Evolutionary conservation across 2,797 vertebrate genomes (phyloP), one percentile per base, ranked within the genome.

Genomic region (Arrhamphus sclerolepis): DNA sequence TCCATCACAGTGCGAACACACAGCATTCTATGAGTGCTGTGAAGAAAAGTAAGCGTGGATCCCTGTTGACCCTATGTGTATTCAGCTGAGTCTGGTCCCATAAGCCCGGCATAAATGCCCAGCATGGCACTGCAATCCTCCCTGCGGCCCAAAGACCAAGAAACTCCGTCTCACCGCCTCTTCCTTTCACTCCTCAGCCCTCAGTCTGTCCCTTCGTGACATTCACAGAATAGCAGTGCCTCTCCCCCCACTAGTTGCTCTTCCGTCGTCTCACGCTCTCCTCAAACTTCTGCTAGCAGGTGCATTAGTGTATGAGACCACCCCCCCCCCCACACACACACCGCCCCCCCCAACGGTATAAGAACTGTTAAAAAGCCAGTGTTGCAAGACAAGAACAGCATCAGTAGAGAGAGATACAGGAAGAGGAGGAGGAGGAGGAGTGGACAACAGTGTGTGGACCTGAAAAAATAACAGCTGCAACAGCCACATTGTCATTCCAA

Each of bases 381-480:
- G 52, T 67, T 47, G 61, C n/a, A 67, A 21, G 53, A 69, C 74
- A 67, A 59, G 63, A 68, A n/a, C 49, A 75, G 78, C 51, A 77
- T 74, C 67, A 63, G 62, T 19, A 59, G 44, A 68, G 61, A 82
- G 66, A 63, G 64, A 62, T 75, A 73, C 56, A 72, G 62, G 58
- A 75, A 61, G 56, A 66, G 66, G 61, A 68, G 59, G 47, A 69
- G 56, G 60, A 79, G 69, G 70, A 75, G 67, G 72, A 75, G 71
- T 69, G 70, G 63, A 83, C 67, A 74, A 83, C 77, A 78, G 64
- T 62, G 62, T 54, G 61, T 58, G 72, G 87, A 89, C 80, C 87
- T 92, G 89, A 88, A 90, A 90, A 78, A 93, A 93, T 91, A 92
- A 91, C 92, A 94, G 92, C 91, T 93, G 92, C 48, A 50, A 80